Conservation (phyloP, 1,140 invertebrate genomes). For the Zaprionus kolodkinae region DNA sequence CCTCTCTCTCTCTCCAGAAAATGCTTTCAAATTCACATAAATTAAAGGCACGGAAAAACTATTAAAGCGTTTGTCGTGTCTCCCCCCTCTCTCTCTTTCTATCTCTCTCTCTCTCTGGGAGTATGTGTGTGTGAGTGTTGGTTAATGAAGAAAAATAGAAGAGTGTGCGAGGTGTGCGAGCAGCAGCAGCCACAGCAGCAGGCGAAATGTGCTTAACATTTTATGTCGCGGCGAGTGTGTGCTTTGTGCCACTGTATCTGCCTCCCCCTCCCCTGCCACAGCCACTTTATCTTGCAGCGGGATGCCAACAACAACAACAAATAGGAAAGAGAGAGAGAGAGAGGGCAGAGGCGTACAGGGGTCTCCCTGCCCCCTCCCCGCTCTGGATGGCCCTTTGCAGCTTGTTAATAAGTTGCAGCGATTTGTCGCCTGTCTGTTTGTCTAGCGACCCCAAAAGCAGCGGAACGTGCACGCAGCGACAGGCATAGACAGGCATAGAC, state of each 20-base stretch:
- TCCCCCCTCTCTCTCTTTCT: not conserved
- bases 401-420: conserved; percentile 79
- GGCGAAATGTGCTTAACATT: conserved; percentile 50
- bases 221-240: conserved; percentile 31
- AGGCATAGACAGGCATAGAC: not conserved
- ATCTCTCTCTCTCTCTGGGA: not conserved
- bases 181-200: conserved; percentile 14
- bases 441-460: conserved; percentile 25
- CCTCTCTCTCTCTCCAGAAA: conserved; percentile 40
- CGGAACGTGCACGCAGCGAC: not conserved
- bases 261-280: not conserved
- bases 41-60: conserved; percentile 80
- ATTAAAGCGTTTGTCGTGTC: conserved; percentile 72
- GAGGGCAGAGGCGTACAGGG: not conserved
- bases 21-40: conserved; percentile 73
- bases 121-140: conserved; percentile 27
- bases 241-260: conserved; percentile 25
- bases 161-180: conserved; percentile 39
- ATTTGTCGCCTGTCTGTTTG: conserved; percentile 72
- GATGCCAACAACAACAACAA: conserved; percentile 28
- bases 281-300: conserved; percentile 25
- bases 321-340: not conserved
- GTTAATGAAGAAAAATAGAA: conserved; percentile 74
- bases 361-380: not conserved
- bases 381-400: conserved; percentile 35